A percentile compares a stretch with the other conserved stretches of the same genome.
Conservation (phyloP, 1,140 invertebrate species). For the Ceratosolen fusciceps region DNA sequence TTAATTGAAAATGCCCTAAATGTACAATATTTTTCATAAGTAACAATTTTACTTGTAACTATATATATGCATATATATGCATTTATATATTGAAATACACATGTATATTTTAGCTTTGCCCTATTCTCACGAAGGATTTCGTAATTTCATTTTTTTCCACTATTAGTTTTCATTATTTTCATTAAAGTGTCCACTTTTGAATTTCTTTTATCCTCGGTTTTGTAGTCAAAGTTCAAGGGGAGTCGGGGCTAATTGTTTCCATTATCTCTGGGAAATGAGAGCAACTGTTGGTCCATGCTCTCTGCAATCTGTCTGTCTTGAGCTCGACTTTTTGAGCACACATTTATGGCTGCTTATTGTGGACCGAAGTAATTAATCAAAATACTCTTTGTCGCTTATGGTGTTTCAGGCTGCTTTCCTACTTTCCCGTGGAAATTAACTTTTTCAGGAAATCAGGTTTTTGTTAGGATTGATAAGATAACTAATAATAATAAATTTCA, state of each 20-base stretch:
- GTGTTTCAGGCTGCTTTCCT: not conserved
- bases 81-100: too few relatives aligned
- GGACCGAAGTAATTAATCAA: slow-evolving; percentile 32
- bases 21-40: too few relatives aligned
- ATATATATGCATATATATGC: too few relatives aligned
- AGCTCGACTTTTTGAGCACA: not conserved
- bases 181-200: not conserved
- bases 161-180: not conserved
- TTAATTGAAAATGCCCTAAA: too few relatives aligned
- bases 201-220: slow-evolving; percentile 1
- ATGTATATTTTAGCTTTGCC: not conserved
- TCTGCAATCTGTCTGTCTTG: not conserved
- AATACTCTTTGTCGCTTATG: slow-evolving; percentile 21
- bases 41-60: too few relatives aligned
- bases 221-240: not conserved
- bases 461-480: slow-evolving; percentile 17
- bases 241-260: slow-evolving; percentile 25
- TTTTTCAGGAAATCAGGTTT: slow-evolving; percentile 7
- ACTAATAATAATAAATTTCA: slow-evolving; percentile 20
- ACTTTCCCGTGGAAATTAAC: slow-evolving; percentile 22
- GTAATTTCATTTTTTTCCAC: too few relatives aligned
- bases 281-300: not conserved
- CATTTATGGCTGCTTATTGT: slow-evolving; percentile 36
- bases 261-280: slow-evolving; percentile 24
- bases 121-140: not conserved